These are phyloP conservation scores for Dinomys branickii DNA, from an alignment of 2,113 vertebrate species.

Conservation along the genomic window DNA sequence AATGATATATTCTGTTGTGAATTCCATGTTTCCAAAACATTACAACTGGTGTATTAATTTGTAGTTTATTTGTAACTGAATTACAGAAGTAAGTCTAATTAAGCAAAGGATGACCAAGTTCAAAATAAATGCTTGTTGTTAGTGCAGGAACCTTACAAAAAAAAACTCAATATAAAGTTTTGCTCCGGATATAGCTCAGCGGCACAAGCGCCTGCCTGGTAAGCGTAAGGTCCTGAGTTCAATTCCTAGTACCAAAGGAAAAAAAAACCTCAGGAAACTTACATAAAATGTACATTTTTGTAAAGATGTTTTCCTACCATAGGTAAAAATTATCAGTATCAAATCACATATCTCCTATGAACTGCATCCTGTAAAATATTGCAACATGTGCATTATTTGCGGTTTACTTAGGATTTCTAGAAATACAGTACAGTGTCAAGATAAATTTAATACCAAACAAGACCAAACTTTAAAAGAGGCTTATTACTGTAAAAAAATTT, in stretches of 20 bases:
- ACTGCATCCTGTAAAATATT: background rate
- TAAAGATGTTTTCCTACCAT: background rate
- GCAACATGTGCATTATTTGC: background rate
- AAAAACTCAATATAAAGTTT: too few relatives aligned
- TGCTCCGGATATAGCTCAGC: too few relatives aligned
- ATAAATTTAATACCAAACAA: background rate
- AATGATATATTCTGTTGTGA: slow-evolving; percentile 47
- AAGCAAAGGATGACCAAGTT: background rate
- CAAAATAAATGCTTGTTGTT: background rate
- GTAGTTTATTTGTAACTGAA: background rate
- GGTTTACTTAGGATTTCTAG: background rate
- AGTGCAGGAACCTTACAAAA: too few relatives aligned
- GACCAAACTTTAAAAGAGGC: background rate
- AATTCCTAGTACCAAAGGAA: too few relatives aligned
- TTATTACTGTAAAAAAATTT: background rate
- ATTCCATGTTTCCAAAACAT: background rate
- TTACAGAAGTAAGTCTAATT: background rate
- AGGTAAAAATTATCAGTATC: slow-evolving; percentile 40
- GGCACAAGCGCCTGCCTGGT: too few relatives aligned
- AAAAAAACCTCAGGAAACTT: too few relatives aligned
- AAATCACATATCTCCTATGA: slow-evolving; percentile 47
- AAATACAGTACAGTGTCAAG: background rate
- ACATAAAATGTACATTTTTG: background rate
- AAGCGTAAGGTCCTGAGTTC: too few relatives aligned
- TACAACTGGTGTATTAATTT: background rate